Evolutionary conservation across 1,140 invertebrate genomes (phyloP).

Genomic region (Xylocopa sonorina): DNA sequence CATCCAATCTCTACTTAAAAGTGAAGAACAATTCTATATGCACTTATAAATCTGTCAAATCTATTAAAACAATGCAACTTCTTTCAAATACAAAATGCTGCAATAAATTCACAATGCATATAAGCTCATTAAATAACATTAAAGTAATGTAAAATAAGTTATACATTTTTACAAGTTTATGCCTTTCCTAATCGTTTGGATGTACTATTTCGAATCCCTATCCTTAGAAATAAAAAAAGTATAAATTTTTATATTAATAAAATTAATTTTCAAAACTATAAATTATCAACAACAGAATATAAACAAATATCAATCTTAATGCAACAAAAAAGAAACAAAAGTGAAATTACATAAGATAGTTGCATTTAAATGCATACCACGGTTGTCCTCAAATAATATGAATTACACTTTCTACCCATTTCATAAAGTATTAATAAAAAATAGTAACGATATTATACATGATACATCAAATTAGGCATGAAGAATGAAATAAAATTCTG

Average conservation of each 20-base stretch:
- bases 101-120: neutral
- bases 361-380: conserved; percentile 52
- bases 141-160: conserved; percentile 33
- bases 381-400: conserved; percentile 11
- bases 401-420: conserved; percentile 5
- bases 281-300: too few relatives aligned
- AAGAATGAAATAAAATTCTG: neutral
- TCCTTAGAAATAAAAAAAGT: conserved; percentile 31
- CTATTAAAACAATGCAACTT: conserved; percentile 41
- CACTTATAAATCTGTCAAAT: conserved; percentile 36
- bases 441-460: neutral
- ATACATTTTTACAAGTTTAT: neutral
- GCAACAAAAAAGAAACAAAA: conserved; percentile 6
- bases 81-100: conserved; percentile 48
- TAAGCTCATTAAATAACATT: conserved; percentile 15
- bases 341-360: neutral
- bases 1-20: conserved; percentile 53
- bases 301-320: neutral
- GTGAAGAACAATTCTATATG: conserved; percentile 45
- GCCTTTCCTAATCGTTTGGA: conserved; percentile 1
- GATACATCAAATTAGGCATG: neutral
- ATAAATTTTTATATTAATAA: conserved; percentile 21
- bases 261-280: conserved; percentile 4
- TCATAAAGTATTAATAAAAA: neutral
- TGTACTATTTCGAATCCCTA: conserved; percentile 14